Base-by-base conservation (phyloP, 2,113 vertebrate species). In the Zosterops japonicus region DNA sequence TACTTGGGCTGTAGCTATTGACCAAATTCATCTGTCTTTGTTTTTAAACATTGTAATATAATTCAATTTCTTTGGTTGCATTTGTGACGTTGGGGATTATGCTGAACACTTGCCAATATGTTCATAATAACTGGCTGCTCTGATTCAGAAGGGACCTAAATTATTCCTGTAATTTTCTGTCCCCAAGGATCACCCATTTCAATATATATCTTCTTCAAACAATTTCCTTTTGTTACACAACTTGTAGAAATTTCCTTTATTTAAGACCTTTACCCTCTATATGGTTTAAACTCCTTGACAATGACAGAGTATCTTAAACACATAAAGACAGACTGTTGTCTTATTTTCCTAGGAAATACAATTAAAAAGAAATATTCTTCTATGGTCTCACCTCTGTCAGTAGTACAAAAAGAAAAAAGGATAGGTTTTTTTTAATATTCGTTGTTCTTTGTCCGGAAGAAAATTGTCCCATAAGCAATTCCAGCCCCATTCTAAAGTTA, bases 351-450 rank as follows among this genome's bases (percentile, higher is more conserved):
- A 53, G 41, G 41, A 83, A 60, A 56, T 8, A 3, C 19, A 70
- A 53, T 63, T 71, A 33, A 88, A 87, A 72, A 36, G n/a, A 67
- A 52, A 75, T 27, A 29, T 1, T 77, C 0, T 35, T 47, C 27
- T 63, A 22, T 29, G 14, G 5, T 63, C 21, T 25, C 14, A 25
- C 12, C 9, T 87, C 8, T 57, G 6, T 69, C 11, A 86, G 39
- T 52, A 82, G 42, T 15, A 21, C 1, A 19, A 72, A 60, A 35
- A 31, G 25, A 25, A 27, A 46, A 53, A 33, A 25, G 8, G 13
- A 12, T 3, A 5, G 0, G 8, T 8, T 3, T 47, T 44, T n/a
- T 49, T 11, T 3, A 55, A 47, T 25, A 4, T 41, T 91, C 36
- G 57, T 78, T 63, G 22, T 33, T 64, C 28, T 47, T 47, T 83